A percentile compares a stretch with the other conserved stretches of the same genome.
Evolutionary conservation across 2,113 vertebrate species (phyloP).

Genomic region (Coreoperca whiteheadi): DNA sequence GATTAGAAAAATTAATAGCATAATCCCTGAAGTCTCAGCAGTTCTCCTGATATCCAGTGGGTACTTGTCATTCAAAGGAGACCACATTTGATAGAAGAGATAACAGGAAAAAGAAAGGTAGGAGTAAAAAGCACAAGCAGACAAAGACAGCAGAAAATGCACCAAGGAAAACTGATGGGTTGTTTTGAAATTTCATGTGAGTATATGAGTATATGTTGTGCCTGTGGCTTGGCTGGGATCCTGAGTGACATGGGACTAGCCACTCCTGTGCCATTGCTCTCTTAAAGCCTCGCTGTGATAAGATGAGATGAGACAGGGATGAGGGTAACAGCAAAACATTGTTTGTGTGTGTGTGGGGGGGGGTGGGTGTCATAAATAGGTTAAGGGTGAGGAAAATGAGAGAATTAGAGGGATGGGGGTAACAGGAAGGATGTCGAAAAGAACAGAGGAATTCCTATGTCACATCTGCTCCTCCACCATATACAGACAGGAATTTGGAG

Average conservation of each 20-base stretch:
- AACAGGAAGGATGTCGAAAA: conserved; percentile 23
- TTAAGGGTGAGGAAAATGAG: conserved; percentile 25
- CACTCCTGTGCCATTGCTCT: conserved; percentile 53
- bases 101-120: conserved; percentile 30
- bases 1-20: conserved; percentile 59
- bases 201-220: conserved; percentile 48
- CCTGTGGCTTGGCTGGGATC: conserved; percentile 41
- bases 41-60: conserved; percentile 48
- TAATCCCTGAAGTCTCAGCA: conserved; percentile 54
- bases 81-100: conserved; percentile 49
- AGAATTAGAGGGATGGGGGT: conserved; percentile 40
- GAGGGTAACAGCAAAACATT: conserved; percentile 50
- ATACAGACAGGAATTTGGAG: conserved; percentile 42
- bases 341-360: background rate
- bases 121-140: conserved; percentile 1
- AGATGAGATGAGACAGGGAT: conserved; percentile 69
- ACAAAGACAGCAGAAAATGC: conserved; percentile 33
- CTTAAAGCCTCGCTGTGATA: conserved; percentile 56
- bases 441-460: conserved; percentile 44
- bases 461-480: conserved; percentile 41
- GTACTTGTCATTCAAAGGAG: conserved; percentile 63
- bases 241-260: conserved; percentile 59
- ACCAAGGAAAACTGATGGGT: conserved; percentile 35
- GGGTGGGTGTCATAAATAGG: conserved; percentile 56
- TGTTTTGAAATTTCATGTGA: conserved; percentile 59